Base-by-base conservation (phyloP, 2,797 vertebrate species). In the Bryconaethiops microstoma region DNA sequence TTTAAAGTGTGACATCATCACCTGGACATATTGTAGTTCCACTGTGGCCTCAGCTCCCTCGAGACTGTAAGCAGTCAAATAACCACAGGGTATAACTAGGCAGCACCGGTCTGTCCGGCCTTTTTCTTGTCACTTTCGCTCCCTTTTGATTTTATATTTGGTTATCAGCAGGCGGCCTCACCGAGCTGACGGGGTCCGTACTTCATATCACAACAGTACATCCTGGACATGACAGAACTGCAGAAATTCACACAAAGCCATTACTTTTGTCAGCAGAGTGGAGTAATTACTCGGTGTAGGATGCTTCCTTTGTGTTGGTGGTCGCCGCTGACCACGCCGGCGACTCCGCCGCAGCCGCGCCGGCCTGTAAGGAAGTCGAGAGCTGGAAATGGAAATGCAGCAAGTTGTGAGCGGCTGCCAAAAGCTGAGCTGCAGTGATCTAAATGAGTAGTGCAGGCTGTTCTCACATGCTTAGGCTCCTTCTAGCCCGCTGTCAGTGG, bases 341-440 rank as follows among this genome's bases (percentile, higher is more conserved):
- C 21, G 72, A 50, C 68, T 80, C 21, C 23, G 35, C 54, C 55
- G 39, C n/a, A 40, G 64, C 64, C 59, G 64, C 59, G 52, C 59
- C n/a, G 52, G 2, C 19, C 69, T 13, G 82, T 79, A 39, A 77
- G 64, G 79, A 59, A 74, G 74, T 59, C 67, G 50, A 79, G 40
- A 71, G 80, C 48, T 62, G 69, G 74, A 84, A 42, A 75, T 77
- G 45, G 71, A 78, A 74, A 77, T 52, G 71, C 19, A 13, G 45
- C 69, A 57, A 74, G 80, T 74, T 57, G 50, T 62, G 55, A 82
- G 77, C 45, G 69, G 21, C 62, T 70, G 80, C 69, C 69, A 77
- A 78, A 70, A 55, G 14, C 42, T 2, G 45, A 65, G 77, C 74
- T 59, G 39, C 69, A 55, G 9, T 50, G 72, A 62, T 78, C 62